A percentile compares a stretch with the other conserved stretches of the same genome.
Evolutionary conservation across 37 sponge, comb jelly and placozoan genomes (phyloP).

Genomic region (Bolinopsis microptera): DNA sequence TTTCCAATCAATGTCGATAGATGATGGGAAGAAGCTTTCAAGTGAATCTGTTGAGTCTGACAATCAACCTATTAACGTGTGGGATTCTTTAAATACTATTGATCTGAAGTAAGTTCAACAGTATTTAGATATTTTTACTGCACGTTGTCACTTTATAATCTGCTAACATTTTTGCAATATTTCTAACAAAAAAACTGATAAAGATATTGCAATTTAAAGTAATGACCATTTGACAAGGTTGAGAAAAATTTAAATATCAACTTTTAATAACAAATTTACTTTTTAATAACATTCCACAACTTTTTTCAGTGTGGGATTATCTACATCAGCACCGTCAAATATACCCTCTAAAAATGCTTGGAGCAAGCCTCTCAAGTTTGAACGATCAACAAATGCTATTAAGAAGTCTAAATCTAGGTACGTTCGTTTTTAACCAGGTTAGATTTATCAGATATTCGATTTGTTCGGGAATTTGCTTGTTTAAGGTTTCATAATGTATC

Average conservation of each 20-base stretch:
- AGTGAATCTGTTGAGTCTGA: background rate
- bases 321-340: background rate
- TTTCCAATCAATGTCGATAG: background rate
- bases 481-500: no score
- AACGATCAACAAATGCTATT: background rate
- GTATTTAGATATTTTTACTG: no score
- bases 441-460: no score
- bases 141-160: no score
- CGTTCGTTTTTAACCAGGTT: background rate
- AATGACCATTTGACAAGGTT: no score
- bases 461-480: no score
- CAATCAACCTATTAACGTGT: background rate
- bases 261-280: no score
- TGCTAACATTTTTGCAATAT: no score
- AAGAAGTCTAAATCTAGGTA: background rate
- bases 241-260: no score
- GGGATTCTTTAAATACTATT: background rate
- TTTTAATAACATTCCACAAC: no score
- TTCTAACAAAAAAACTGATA: no score
- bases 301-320: background rate
- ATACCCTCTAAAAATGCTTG: background rate
- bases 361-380: conserved; percentile 33
- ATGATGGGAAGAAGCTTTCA: background rate
- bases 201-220: no score
- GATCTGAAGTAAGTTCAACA: background rate